phyloP scores from a whole-genome alignment of 1,140 invertebrate genomes.

The Phymorhynchus buccinoides region DNA sequence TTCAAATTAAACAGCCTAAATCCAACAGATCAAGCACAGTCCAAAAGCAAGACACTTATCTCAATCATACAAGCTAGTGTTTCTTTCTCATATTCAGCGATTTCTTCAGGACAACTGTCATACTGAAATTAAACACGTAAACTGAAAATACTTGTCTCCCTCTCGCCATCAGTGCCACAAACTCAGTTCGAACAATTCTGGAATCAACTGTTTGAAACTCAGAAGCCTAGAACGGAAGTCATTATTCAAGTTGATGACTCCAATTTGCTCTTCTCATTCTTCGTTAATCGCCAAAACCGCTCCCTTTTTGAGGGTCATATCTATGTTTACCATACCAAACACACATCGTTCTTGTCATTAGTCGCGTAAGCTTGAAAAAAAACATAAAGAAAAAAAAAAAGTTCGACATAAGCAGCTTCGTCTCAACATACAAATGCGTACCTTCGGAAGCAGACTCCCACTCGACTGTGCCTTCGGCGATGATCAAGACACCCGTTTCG shows the following conservation, averaged over 20 bases:
- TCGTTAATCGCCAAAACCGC: too few species aligned
- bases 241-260: neutral
- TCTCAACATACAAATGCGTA: neutral
- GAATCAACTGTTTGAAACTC: neutral
- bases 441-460: neutral
- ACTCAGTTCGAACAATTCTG: neutral
- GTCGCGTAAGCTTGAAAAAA: too few species aligned
- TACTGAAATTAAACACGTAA: neutral
- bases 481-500: slow-evolving; percentile 10
- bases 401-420: neutral
- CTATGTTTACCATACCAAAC: neutral
- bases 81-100: too few species aligned
- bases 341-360: neutral
- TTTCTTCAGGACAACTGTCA: neutral
- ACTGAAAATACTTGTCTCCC: slow-evolving; percentile 16
- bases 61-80: neutral
- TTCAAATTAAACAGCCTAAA: neutral
- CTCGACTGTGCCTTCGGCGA: slow-evolving; percentile 14
- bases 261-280: neutral
- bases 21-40: neutral
- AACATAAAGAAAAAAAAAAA: slow-evolving; percentile 25
- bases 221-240: slow-evolving; percentile 4
- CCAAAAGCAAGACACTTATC: neutral
- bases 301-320: neutral
- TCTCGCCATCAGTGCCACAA: neutral